Evolutionary conservation across 2,113 vertebrate genomes (phyloP).

Genomic region (Saccopteryx leptura): DNA sequence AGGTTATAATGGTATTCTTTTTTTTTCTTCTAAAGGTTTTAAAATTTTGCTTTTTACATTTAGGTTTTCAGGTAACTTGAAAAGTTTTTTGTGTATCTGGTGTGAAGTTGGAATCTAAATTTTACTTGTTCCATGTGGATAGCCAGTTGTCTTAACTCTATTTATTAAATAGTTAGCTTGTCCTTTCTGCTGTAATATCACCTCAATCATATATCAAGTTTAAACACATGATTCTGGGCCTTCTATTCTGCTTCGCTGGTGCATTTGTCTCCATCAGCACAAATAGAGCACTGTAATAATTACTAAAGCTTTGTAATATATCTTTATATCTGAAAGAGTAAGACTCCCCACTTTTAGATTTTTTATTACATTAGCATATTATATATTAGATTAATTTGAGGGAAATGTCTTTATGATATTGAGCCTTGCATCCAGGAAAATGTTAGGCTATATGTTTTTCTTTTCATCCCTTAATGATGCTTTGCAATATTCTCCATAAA

Average conservation of each 20-base stretch:
- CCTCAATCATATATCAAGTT: background rate
- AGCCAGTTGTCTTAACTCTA: background rate
- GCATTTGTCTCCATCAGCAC: background rate
- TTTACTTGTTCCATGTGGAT: background rate
- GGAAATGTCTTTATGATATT: background rate
- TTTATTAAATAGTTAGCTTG: background rate
- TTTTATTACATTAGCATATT: background rate
- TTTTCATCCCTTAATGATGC: background rate
- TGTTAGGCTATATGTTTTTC: background rate
- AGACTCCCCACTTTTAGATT: background rate
- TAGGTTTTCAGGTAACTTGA: background rate
- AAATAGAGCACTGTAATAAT: background rate
- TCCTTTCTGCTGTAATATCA: background rate
- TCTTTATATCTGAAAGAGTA: background rate
- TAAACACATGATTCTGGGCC: background rate
- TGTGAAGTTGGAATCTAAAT: background rate
- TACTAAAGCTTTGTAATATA: background rate
- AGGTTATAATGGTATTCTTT: background rate
- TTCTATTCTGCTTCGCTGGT: background rate
- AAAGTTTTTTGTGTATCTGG: background rate
- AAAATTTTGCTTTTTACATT: background rate
- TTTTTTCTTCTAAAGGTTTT: constrained; percentile 32
- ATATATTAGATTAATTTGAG: background rate
- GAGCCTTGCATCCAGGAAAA: background rate
- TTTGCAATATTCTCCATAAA: constrained; percentile 2